phyloP scores from a whole-genome alignment of 2,888 invertebrate genomes.

The Ophonus ardosiacus region DNA sequence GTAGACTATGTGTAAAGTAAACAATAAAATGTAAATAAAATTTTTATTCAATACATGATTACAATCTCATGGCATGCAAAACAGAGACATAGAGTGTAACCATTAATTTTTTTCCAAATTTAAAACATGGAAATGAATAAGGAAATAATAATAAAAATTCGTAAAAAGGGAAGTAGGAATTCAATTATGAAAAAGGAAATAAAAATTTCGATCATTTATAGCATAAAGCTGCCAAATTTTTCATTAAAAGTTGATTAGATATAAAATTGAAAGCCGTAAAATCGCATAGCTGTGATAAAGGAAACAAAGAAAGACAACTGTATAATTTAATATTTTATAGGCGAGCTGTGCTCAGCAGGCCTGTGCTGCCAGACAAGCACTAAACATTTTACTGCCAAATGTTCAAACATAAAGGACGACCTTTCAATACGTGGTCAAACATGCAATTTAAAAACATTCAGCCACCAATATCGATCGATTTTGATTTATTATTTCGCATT shows the following conservation, averaged over 20 bases:
- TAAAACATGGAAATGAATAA: too few species aligned
- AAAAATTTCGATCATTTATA: slow-evolving; percentile 11
- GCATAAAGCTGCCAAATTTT: slow-evolving; percentile 29
- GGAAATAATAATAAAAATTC: neutral
- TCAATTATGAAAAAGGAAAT: slow-evolving; percentile 23
- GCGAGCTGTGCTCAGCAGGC: neutral
- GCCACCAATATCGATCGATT: slow-evolving; percentile 2
- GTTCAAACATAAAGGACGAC: slow-evolving; percentile 18
- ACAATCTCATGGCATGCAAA: too few species aligned
- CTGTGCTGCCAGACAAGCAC: slow-evolving; percentile 33
- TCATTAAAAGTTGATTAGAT: slow-evolving; percentile 46
- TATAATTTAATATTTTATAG: slow-evolving; percentile 50
- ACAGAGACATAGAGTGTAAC: too few species aligned
- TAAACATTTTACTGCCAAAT: slow-evolving; percentile 47
- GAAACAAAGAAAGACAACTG: slow-evolving; percentile 48
- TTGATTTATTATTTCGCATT: slow-evolving; percentile 36
- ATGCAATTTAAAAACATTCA: slow-evolving; percentile 37
- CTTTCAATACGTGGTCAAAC: slow-evolving; percentile 38
- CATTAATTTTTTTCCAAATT: too few species aligned
- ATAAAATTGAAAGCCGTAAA: slow-evolving; percentile 39
- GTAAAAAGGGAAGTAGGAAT: neutral
- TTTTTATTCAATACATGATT: too few species aligned
- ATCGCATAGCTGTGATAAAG: slow-evolving; percentile 21
- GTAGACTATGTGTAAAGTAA: too few species aligned
- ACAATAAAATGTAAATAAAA: too few species aligned